Conservation (phyloP, 1,140 invertebrate species). For the Pararge aegeria region DNA sequence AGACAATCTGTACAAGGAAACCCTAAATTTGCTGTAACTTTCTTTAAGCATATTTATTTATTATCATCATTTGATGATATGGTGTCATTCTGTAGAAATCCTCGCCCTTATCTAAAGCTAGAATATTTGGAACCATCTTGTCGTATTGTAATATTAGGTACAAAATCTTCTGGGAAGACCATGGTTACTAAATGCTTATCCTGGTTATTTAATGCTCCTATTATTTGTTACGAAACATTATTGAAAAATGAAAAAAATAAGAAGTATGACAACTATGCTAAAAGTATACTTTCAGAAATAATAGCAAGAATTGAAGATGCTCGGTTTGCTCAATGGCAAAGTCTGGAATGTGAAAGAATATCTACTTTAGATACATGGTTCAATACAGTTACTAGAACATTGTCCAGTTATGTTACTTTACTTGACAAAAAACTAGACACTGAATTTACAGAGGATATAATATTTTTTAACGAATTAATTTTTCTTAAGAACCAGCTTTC, state of each 20-base stretch:
- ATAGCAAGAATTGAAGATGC: conserved; percentile 60
- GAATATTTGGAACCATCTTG: conserved; percentile 68
- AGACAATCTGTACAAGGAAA: conserved; percentile 68
- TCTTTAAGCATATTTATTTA: conserved; percentile 82
- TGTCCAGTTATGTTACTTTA: conserved; percentile 45
- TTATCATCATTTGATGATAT: conserved; percentile 71
- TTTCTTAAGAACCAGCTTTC: conserved; percentile 34
- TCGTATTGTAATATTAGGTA: conserved; percentile 58
- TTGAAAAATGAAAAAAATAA: conserved; percentile 49
- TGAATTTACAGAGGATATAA: conserved; percentile 11
- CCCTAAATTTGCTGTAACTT: conserved; percentile 76
- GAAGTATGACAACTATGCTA: conserved; percentile 55
- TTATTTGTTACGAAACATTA: conserved; percentile 47
- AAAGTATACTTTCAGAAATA: conserved; percentile 67
- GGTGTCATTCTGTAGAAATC: conserved; percentile 80
- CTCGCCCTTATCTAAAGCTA: conserved; percentile 76
- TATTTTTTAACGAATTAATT: conserved; percentile 32
- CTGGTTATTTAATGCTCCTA: conserved; percentile 58
- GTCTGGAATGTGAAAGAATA: conserved; percentile 45
- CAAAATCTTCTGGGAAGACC: conserved; percentile 63
- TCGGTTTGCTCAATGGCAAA: conserved; percentile 54
- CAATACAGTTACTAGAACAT: conserved; percentile 27
- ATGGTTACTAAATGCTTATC: conserved; percentile 61
- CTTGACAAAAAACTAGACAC: conserved; percentile 27
- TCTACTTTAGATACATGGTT: conserved; percentile 50